A percentile compares a stretch with the other conserved stretches of the same genome.
phyloP scores from a whole-genome alignment of 2,113 vertebrate species.

The Aplodontia rufa region DNA sequence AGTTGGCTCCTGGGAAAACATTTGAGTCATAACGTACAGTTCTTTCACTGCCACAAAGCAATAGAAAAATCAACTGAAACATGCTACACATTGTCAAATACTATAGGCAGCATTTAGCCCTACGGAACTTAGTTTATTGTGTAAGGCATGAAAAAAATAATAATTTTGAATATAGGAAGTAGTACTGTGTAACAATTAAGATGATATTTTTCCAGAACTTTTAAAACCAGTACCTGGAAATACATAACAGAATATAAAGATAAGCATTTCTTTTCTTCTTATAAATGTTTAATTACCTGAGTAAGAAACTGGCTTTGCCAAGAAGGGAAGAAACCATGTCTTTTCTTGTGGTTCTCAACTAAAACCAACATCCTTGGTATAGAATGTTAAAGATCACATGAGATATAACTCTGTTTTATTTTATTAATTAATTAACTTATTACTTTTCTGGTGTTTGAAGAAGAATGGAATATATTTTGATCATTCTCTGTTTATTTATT shows the following conservation, averaged over 20 bases:
- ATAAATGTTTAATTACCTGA: background rate
- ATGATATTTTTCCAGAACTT: background rate
- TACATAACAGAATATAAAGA: background rate
- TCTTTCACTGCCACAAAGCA: background rate
- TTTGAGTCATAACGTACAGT: background rate
- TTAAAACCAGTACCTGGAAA: background rate
- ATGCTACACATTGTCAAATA: background rate
- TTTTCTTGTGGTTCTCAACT: background rate
- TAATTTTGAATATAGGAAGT: background rate
- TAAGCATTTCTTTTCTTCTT: background rate
- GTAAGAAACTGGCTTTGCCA: background rate
- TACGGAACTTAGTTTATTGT: background rate
- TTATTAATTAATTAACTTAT: background rate
- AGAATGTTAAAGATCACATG: background rate
- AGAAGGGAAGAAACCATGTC: background rate
- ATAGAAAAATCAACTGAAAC: background rate
- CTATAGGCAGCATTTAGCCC: background rate
- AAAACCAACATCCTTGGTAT: background rate
- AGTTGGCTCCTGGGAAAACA: slow-evolving; percentile 36
- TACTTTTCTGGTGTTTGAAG: background rate
- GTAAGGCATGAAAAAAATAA: background rate
- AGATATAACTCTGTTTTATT: background rate
- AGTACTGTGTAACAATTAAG: background rate
- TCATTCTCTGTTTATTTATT: background rate
- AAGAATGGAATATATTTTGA: background rate